These are phyloP conservation scores for Labia minor DNA, from an alignment of 2,888 invertebrate genomes.

Conservation along the genomic window DNA sequence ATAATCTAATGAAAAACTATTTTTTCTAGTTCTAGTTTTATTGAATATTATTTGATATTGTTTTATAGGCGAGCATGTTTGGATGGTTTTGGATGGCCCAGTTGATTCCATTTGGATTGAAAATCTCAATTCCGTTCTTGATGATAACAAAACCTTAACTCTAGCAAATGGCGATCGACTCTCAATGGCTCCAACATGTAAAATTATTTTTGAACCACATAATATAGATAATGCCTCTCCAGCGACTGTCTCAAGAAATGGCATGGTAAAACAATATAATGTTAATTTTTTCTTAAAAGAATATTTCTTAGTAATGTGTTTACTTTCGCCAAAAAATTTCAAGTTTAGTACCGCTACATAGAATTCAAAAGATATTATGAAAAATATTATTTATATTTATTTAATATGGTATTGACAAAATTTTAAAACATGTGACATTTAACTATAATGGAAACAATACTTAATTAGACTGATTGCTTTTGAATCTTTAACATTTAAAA, in stretches of 20 bases:
- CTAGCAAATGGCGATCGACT: slow-evolving; percentile 91
- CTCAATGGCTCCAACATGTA: slow-evolving; percentile 86
- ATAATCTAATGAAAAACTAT: not conserved
- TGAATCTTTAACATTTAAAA: no score
- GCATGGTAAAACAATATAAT: slow-evolving; percentile 63
- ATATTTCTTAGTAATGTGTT: slow-evolving; percentile 8
- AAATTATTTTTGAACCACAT: slow-evolving; percentile 94
- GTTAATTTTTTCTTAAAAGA: slow-evolving; percentile 25
- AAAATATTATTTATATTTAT: no score
- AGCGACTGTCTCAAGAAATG: slow-evolving; percentile 88
- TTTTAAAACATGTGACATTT: no score
- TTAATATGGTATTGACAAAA: no score
- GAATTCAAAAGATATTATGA: no score
- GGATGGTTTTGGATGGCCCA: slow-evolving; percentile 91
- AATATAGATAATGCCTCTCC: slow-evolving; percentile 97
- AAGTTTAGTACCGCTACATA: no score
- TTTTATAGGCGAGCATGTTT: slow-evolving; percentile 65
- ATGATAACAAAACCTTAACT: slow-evolving; percentile 91
- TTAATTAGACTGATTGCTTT: no score
- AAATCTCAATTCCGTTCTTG: slow-evolving; percentile 91
- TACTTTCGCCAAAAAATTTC: slow-evolving; percentile 5
- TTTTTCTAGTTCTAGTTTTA: not conserved
- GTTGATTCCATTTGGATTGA: slow-evolving; percentile 98
- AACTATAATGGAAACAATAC: no score
- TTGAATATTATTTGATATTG: slow-evolving; percentile 15